Evolutionary conservation across 2,797 vertebrate genomes (phyloP).

Genomic region (Alosa sapidissima): DNA sequence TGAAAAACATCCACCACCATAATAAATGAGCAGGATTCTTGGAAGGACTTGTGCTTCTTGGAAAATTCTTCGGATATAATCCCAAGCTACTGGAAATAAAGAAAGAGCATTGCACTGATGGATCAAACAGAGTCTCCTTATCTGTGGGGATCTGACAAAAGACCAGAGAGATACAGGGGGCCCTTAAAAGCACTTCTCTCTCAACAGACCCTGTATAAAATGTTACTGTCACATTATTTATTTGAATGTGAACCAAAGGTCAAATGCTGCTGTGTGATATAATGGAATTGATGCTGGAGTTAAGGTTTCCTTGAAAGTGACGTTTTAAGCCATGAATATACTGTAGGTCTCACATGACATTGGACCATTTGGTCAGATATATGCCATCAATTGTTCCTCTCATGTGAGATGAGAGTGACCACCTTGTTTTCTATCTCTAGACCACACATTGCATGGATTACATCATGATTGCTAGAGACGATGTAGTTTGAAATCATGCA

Average conservation of each 20-base stretch:
- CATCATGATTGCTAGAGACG: too few species aligned
- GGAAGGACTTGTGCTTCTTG: conserved; percentile 24
- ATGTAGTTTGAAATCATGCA: background rate
- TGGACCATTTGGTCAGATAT: background rate
- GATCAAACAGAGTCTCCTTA: conserved; percentile 16
- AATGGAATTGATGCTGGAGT: background rate
- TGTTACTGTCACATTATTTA: background rate
- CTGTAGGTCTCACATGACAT: background rate
- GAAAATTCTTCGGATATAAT: background rate
- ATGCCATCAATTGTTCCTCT: background rate
- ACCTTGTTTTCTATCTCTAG: background rate
- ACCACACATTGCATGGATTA: background rate
- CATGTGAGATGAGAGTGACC: background rate
- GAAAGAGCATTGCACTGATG: conserved; percentile 23
- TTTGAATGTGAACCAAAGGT: background rate
- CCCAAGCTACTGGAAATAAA: conserved; percentile 36
- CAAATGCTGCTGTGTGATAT: background rate
- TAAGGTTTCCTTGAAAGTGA: background rate
- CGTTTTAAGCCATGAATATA: background rate
- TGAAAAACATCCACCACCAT: background rate
- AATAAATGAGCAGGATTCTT: conserved; percentile 29
- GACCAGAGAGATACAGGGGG: background rate
- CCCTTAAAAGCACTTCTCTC: background rate
- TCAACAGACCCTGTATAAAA: background rate
- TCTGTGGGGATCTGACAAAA: conserved; percentile 11